Evolutionary conservation across 2,113 vertebrate genomes (phyloP), one percentile per base, ranked within the genome.

Genomic region (Eleginops maclovinus): DNA sequence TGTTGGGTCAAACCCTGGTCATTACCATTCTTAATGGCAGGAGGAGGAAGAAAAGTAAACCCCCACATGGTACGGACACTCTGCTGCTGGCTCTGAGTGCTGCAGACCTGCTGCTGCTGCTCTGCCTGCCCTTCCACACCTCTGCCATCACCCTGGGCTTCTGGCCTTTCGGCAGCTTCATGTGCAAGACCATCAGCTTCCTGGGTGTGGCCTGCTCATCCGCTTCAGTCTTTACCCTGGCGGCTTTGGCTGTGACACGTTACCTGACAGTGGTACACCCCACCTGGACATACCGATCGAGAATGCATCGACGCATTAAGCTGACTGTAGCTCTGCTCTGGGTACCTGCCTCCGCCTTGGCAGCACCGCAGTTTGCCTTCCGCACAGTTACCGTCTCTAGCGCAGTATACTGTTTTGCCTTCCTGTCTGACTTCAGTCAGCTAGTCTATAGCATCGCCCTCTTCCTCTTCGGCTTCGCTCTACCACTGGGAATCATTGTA

Each of bases 111-210:
- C 83, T 94, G 56, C 83, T 95, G 58, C 85, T 95, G 26, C 60
- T 92, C 59, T 94, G 93, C 73, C 83, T 94, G 80, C 95, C 94
- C 46, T 96, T 95, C 84, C 93, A 95, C 84, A 94, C 94, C 4
- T 61, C 90, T 0, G 93, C 94, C 46, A 94, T 94, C 64, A 87
- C 88, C 4, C 58, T 94, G 65, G 93, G 92, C 22, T 91, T 64
- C 74, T 95, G 95, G 95, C 93, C 94, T 10, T 96, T 95, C 0
- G 93, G 94, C 31, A 19, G 60, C 56, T 80, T 91, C 72, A 66
- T 95, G 59, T 95, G 94, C 91, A 95, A 94, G 81, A 67, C 74
- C 1, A 78, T 95, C 81, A 95, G 93, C 81, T 96, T 95, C 89
- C 81, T 95, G 66, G 90, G 92, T 1, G 91, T 93, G 49, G 90